Percentiles rank a stretch among this genome's conserved stretches.
Conservation (phyloP, 2,113 vertebrate genomes). For the Hemiprocne comata region DNA sequence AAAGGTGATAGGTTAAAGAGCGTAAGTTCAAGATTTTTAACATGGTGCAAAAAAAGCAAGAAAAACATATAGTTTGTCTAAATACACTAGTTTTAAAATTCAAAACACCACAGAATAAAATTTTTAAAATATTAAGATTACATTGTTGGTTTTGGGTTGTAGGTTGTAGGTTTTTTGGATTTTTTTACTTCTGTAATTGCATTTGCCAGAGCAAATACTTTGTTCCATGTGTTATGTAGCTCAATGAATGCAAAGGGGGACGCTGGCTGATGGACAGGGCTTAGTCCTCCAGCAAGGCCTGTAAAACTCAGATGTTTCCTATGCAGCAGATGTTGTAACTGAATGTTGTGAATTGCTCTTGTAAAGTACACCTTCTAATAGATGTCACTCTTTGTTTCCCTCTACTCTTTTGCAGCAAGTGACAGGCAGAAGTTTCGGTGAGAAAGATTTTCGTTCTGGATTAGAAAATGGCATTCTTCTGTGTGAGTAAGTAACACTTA, state of each 20-base stretch:
- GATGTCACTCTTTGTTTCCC: not conserved
- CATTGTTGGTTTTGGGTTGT: not conserved
- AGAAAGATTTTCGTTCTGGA: slow-evolving; percentile 89
- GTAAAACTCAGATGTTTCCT: not conserved
- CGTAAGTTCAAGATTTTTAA: not conserved
- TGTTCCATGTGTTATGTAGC: not conserved
- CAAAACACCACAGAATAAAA: not conserved
- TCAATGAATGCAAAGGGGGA: not conserved
- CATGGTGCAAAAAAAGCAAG: not conserved
- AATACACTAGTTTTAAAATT: not conserved
- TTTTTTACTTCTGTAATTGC: not conserved
- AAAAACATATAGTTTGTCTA: not conserved
- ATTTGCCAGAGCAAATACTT: not conserved
- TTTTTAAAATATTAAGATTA: not conserved
- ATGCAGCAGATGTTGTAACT: not conserved
- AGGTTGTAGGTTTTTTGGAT: not conserved
- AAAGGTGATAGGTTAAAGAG: not conserved
- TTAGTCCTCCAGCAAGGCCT: not conserved
- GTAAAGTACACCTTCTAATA: not conserved
- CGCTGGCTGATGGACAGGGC: not conserved
- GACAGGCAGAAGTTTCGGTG: slow-evolving; percentile 91
- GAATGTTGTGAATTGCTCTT: not conserved
- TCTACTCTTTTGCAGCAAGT: slow-evolving; percentile 83
- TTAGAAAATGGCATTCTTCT: slow-evolving; percentile 94
- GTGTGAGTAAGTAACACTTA: slow-evolving; percentile 90